Evolutionary conservation across 2,888 invertebrate species (phyloP), one percentile per base, ranked within the genome.

Genomic region (Mycalesis mineus): DNA sequence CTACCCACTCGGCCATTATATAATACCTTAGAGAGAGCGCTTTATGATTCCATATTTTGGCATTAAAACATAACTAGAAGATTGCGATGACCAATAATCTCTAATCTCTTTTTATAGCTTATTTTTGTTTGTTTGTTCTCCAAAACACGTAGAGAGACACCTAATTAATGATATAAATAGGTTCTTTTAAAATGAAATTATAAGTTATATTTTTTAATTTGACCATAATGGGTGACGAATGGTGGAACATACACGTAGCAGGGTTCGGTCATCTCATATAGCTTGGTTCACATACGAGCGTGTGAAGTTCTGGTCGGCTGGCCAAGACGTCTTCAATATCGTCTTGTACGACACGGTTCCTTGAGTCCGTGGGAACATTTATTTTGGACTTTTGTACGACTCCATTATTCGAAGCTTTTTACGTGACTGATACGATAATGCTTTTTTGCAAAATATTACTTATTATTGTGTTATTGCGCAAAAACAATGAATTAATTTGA

Each of bases 271-370:
- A 75, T 76, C 75, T 74, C 69, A 65, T 68, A 68, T 67, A 67
- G 65, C 67, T 56, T 59, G 65, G 72, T 74, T 74, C 73, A 70
- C 73, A 74, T 71, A 73, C 72, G 68, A 65, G 60, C 73, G 74
- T 74, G 74, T 68, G 74, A 74, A 71, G 65, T 64, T 59, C 69
- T 69, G 72, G 62, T 72, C 68, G 61, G 74, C 31, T 71, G 72
- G 49, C 17, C 62, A 57, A 65, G 61, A 65, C 71, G 74, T 74
- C 74, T 74, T 74, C 71, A 69, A 64, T 72, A 72, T 66, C 73
- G 73, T 74, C 73, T 73, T 69, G 68, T 70, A 65, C 68, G 73
- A 71, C 65, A 72, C 73, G 73, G 68, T 71, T 71, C 66, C 68
- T 66, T 68, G 72, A 60, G 33, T 63, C 40, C 69, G 65, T 72